phyloP scores from a whole-genome alignment of 2,888 invertebrate species.

The Hirtodrosophila trivittata region DNA sequence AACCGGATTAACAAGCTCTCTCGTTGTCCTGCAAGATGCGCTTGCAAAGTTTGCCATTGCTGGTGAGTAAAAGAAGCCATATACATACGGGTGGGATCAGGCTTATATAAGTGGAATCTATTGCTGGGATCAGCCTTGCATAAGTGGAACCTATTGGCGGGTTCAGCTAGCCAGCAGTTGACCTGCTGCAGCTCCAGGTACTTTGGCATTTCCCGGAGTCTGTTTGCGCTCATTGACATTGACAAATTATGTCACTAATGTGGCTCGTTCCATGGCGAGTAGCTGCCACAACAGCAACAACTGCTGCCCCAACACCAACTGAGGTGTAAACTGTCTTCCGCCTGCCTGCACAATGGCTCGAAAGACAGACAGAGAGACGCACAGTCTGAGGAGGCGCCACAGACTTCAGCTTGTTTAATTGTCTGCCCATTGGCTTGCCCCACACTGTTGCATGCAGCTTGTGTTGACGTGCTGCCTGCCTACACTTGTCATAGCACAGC shows the following conservation, averaged over 20 bases:
- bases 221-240: conserved; percentile 58
- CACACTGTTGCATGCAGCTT: conserved; percentile 49
- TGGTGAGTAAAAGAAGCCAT: too few species aligned
- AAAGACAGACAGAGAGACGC: conserved; percentile 36
- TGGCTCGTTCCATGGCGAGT: not conserved
- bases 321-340: conserved; percentile 75
- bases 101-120: conserved; percentile 1
- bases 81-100: too few species aligned
- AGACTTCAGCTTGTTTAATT: conserved; percentile 67
- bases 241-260: conserved; percentile 72
- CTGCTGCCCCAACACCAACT: conserved; percentile 33
- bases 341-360: conserved; percentile 46
- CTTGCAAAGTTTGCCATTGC: conserved; percentile 66
- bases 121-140: too few species aligned
- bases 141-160: too few species aligned
- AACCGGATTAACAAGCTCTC: conserved; percentile 44
- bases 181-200: too few species aligned
- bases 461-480: conserved; percentile 30
- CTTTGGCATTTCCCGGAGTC: too few species aligned
- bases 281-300: conserved; percentile 4
- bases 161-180: too few species aligned
- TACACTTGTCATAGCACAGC: conserved; percentile 1
- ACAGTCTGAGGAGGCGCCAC: conserved; percentile 32
- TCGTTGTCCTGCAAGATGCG: conserved; percentile 65
- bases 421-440: conserved; percentile 39